These are phyloP conservation scores for Hypothenemus hampei DNA, from an alignment of 1,140 invertebrate species.

Conservation along the genomic window DNA sequence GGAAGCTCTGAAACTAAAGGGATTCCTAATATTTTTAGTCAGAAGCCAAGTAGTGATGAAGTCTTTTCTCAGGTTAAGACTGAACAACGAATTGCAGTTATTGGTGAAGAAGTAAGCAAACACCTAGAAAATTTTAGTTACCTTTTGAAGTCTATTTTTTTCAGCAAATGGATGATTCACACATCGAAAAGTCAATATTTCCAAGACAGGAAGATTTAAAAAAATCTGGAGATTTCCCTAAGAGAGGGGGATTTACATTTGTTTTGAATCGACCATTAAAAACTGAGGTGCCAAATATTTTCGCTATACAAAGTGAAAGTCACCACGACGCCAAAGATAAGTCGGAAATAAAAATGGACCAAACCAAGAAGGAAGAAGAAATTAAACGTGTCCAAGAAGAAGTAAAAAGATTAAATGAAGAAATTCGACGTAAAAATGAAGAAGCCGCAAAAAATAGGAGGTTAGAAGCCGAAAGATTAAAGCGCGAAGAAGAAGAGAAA, in stretches of 20 bases:
- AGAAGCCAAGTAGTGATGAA: not conserved
- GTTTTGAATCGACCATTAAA: slow-evolving; percentile 6
- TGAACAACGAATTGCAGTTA: too few species aligned
- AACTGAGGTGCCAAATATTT: slow-evolving; percentile 14
- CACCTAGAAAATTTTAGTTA: too few species aligned
- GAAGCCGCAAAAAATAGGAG: slow-evolving; percentile 39
- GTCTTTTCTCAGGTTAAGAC: too few species aligned
- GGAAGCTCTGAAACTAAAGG: not conserved
- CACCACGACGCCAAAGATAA: slow-evolving; percentile 8
- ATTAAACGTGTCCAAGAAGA: slow-evolving; percentile 39
- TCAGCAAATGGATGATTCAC: too few species aligned
- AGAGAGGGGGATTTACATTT: slow-evolving; percentile 26
- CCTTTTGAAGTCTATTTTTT: too few species aligned
- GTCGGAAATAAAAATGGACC: not conserved
- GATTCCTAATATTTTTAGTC: slow-evolving; percentile 2
- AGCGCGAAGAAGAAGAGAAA: slow-evolving; percentile 41
- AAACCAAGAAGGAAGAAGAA: slow-evolving; percentile 37
- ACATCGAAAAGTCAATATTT: too few species aligned
- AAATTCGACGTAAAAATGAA: slow-evolving; percentile 34
- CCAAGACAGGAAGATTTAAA: not conserved
- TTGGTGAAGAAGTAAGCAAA: too few species aligned
- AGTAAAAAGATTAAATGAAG: slow-evolving; percentile 31
- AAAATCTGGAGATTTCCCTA: not conserved
- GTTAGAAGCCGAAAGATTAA: slow-evolving; percentile 45
- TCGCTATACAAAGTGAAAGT: slow-evolving; percentile 2